A percentile compares a stretch with the other conserved stretches of the same genome.
Evolutionary conservation across 2,797 vertebrate species (phyloP).

Genomic region (Kryptopterus vitreolus): DNA sequence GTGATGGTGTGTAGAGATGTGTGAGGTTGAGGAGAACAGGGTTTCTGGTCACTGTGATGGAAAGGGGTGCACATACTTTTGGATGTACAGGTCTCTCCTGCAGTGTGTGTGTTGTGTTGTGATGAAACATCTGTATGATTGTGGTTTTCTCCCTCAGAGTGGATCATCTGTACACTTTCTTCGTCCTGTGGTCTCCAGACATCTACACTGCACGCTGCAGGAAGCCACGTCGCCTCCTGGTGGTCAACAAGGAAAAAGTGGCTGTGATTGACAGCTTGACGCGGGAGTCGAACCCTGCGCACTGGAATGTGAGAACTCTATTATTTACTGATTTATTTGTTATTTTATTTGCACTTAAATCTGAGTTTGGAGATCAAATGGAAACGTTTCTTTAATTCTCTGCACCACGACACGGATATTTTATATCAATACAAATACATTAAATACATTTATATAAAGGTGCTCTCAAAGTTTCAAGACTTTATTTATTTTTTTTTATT

Average conservation of each 20-base stretch:
- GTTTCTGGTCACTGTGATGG: too few relatives aligned
- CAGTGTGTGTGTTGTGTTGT: background rate
- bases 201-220: background rate
- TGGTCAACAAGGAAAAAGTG: background rate
- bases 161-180: slow-evolving; percentile 33
- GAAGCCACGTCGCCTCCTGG: background rate
- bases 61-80: slow-evolving; percentile 4
- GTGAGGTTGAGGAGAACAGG: too few relatives aligned
- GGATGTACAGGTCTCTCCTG: background rate
- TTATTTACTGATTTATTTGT: too few relatives aligned
- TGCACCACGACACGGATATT: too few relatives aligned
- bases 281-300: background rate
- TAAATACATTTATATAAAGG: too few relatives aligned
- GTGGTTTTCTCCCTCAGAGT: background rate
- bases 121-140: background rate
- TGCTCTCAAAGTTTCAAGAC: too few relatives aligned
- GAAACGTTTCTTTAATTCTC: too few relatives aligned
- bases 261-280: slow-evolving; percentile 21
- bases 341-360: background rate
- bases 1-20: too few relatives aligned
- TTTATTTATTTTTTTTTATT: too few relatives aligned
- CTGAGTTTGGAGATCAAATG: too few relatives aligned
- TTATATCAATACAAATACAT: too few relatives aligned
- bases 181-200: slow-evolving; percentile 17
- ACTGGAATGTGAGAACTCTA: slow-evolving; percentile 14